These are phyloP conservation scores for Drosophila kepulauana DNA, from an alignment of 1,140 invertebrate genomes.

Conservation along the genomic window DNA sequence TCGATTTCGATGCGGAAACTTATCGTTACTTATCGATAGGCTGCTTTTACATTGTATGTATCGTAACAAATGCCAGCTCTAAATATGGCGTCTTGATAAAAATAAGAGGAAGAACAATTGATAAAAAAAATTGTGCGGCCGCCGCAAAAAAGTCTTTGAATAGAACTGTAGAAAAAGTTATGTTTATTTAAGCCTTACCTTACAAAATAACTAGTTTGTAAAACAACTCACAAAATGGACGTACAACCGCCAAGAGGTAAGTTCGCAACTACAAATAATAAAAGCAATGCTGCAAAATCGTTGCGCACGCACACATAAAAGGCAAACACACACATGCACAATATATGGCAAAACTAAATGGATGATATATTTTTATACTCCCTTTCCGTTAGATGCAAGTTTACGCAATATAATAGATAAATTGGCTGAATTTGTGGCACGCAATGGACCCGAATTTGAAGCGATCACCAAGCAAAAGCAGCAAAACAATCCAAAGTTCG, in stretches of 20 bases:
- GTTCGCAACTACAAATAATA: background rate
- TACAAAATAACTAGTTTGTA: constrained; percentile 52
- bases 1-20: constrained; percentile 2
- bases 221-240: constrained; percentile 54
- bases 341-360: constrained; percentile 26
- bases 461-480: constrained; percentile 99
- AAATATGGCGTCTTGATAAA: constrained; percentile 53
- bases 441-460: constrained; percentile 99
- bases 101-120: constrained; percentile 37
- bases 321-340: constrained; percentile 6
- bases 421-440: constrained; percentile 98
- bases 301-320: constrained; percentile 6
- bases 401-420: constrained; percentile 97
- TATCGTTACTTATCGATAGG: constrained; percentile 15
- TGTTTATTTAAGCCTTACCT: constrained; percentile 42
- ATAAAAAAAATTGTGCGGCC: constrained; percentile 38
- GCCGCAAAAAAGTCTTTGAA: constrained; percentile 46
- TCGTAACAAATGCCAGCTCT: constrained; percentile 19
- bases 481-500: constrained; percentile 98
- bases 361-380: constrained; percentile 25
- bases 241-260: constrained; percentile 69
- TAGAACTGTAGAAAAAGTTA: constrained; percentile 50
- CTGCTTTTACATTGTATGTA: background rate
- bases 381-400: constrained; percentile 68
- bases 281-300: constrained; percentile 1